These are phyloP conservation scores for Typhlomys cinereus DNA, from an alignment of 2,113 vertebrate genomes.

Conservation along the genomic window DNA sequence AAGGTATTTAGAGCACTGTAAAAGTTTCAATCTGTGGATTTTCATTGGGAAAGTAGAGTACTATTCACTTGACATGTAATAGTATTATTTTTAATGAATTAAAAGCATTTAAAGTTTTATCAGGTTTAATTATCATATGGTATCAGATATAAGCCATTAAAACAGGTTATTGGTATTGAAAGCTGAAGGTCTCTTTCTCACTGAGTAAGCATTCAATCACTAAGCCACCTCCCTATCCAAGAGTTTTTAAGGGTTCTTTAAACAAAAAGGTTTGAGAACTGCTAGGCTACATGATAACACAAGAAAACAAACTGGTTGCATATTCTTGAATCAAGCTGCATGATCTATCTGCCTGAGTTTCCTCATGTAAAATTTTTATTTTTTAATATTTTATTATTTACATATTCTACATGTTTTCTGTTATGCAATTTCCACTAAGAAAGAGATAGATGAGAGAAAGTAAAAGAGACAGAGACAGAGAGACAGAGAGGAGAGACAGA, in stretches of 20 bases:
- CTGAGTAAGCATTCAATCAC: not conserved
- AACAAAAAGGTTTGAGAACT: not conserved
- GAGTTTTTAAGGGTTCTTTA: not conserved
- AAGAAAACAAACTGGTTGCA: not conserved
- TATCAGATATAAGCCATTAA: not conserved
- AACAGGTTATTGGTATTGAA: not conserved
- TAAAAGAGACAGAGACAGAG: no score
- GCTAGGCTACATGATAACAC: not conserved
- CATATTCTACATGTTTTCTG: no score
- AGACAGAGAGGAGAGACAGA: no score
- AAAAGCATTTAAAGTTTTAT: slow-evolving; percentile 5
- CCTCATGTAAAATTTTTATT: not conserved
- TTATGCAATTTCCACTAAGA: no score
- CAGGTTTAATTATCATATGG: not conserved
- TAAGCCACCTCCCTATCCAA: not conserved
- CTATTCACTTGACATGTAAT: not conserved
- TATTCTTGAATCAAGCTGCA: not conserved
- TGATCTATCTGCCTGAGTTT: not conserved
- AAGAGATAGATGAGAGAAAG: no score
- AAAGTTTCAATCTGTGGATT: not conserved
- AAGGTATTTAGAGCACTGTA: not conserved
- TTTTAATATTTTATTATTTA: no score
- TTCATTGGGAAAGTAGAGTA: not conserved
- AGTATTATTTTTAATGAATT: slow-evolving; percentile 4
- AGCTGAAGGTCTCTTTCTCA: no score